phyloP scores from a whole-genome alignment of 2,888 invertebrate genomes.

The Drosophila ezoana region DNA sequence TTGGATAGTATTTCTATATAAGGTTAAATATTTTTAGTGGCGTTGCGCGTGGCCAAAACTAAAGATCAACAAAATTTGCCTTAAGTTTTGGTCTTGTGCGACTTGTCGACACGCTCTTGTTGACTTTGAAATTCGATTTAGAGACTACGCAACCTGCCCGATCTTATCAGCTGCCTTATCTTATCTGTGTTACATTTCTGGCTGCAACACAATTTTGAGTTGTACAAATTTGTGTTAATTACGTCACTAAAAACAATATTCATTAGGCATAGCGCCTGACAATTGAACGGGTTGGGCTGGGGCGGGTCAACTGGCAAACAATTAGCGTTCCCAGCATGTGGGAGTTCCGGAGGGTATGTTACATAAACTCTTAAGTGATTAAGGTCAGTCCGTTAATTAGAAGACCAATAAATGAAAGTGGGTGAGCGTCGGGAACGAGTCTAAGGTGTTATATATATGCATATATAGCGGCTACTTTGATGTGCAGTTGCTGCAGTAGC shows the following conservation, averaged over 20 bases:
- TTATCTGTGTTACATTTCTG: constrained; percentile 40
- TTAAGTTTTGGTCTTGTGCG: constrained; percentile 58
- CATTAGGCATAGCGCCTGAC: constrained; percentile 29
- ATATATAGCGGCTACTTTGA: constrained; percentile 48
- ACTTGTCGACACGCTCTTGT: constrained; percentile 27
- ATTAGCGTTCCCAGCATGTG: constrained; percentile 43
- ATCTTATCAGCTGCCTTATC: constrained; percentile 54
- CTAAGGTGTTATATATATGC: constrained; percentile 19
- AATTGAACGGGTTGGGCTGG: constrained; percentile 32
- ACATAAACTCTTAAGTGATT: constrained; percentile 77
- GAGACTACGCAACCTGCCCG: constrained; percentile 23
- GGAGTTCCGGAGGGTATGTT: constrained; percentile 31
- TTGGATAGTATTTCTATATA: constrained; percentile 45
- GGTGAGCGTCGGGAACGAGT: constrained; percentile 46
- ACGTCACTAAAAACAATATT: constrained; percentile 51
- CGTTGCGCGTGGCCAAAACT: constrained; percentile 64
- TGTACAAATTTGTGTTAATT: constrained; percentile 45
- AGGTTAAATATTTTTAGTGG: constrained; percentile 56
- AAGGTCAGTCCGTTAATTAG: constrained; percentile 73
- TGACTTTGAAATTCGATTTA: constrained; percentile 59
- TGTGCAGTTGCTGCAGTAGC: constrained; percentile 26
- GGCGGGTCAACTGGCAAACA: constrained; percentile 42
- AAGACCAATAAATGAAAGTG: constrained; percentile 66
- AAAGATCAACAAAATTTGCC: constrained; percentile 56
- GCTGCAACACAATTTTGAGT: constrained; percentile 25